phyloP scores from a whole-genome alignment of 2,888 invertebrate species.

The Stegana nigrithorax region DNA sequence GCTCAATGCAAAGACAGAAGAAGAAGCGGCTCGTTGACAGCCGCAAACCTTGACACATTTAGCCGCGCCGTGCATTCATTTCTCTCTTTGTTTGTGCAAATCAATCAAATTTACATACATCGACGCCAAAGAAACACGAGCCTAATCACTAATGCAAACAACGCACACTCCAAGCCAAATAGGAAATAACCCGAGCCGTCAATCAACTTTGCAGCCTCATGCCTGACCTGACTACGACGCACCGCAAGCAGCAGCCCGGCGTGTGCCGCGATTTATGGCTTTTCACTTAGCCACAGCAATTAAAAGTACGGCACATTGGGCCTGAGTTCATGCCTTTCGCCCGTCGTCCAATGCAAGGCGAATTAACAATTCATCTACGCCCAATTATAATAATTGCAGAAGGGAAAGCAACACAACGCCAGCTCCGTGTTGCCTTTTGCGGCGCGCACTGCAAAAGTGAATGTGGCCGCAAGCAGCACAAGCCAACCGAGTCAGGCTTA shows the following conservation, averaged over 20 bases:
- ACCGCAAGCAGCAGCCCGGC: background rate
- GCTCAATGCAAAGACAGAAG: background rate
- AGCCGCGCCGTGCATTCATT: too few species aligned
- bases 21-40: too few species aligned
- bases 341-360: conserved; percentile 7
- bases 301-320: background rate
- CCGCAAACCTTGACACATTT: conserved; percentile 49
- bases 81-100: background rate
- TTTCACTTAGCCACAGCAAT: background rate
- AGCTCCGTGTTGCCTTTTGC: too few species aligned
- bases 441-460: too few species aligned
- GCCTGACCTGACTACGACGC: too few species aligned
- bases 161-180: too few species aligned
- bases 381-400: conserved; percentile 38
- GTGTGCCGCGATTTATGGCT: background rate
- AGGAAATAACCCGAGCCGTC: too few species aligned
- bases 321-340: background rate
- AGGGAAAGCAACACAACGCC: background rate
- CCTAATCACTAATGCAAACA: too few species aligned
- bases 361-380: conserved; percentile 42
- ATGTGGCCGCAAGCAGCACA: too few species aligned
- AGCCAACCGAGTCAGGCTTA: too few species aligned
- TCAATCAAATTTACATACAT: background rate
- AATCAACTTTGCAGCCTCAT: too few species aligned
- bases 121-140: background rate